Percentiles rank a stretch among this genome's conserved stretches.
Conservation (phyloP, 2,888 invertebrate genomes). For the Lithophane leautieri region DNA sequence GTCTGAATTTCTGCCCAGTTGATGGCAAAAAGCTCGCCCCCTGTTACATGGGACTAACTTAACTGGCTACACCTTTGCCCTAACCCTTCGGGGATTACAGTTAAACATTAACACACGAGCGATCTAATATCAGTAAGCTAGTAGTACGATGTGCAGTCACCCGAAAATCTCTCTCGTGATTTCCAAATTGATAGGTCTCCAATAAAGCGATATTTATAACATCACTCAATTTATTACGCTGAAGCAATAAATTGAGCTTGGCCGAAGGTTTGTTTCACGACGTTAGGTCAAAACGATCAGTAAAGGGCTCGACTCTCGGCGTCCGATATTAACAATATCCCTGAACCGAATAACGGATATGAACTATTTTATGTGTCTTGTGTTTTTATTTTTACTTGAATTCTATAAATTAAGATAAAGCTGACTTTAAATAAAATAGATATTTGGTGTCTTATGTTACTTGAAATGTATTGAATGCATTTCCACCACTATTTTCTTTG, state of each 20-base stretch:
- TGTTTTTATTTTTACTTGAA: constrained; percentile 9
- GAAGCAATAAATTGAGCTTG: constrained; percentile 47
- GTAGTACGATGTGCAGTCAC: constrained; percentile 20
- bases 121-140: not conserved
- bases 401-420: not conserved
- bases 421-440: not conserved
- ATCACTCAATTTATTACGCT: constrained; percentile 47
- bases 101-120: constrained; percentile 4
- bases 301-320: constrained; percentile 12
- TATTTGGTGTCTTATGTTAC: not conserved
- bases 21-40: not conserved
- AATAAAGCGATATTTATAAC: constrained; percentile 47
- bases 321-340: constrained; percentile 39
- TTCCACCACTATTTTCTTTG: not conserved
- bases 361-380: not conserved
- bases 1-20: not conserved
- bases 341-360: constrained; percentile 13
- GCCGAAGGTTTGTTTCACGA: constrained; percentile 48
- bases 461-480: not conserved
- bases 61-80: not conserved
- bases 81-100: not conserved
- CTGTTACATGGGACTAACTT: not conserved
- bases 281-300: constrained; percentile 48
- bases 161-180: constrained; percentile 30
- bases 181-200: constrained; percentile 41